Evolutionary conservation across 2,888 invertebrate genomes (phyloP).

Genomic region (Melinaea menophilus): DNA sequence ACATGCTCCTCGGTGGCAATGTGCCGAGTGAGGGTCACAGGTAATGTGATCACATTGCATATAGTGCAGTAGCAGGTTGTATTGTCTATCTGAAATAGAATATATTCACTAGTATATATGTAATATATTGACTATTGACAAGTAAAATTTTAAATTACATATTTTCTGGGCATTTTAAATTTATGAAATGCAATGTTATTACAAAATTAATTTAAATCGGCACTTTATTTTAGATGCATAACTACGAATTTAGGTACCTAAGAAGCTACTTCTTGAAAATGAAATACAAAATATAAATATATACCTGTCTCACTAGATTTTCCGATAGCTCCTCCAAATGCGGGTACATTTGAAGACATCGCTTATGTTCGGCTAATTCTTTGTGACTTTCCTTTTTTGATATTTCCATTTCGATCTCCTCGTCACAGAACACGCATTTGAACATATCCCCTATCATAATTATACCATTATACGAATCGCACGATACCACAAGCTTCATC

Average conservation of each 20-base stretch:
- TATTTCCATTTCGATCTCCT: constrained; percentile 39
- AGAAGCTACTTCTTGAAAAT: too few species aligned
- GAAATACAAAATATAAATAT: neutral
- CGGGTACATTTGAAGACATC: constrained; percentile 41
- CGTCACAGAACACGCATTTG: constrained; percentile 52
- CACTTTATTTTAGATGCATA: too few species aligned
- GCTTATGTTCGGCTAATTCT: constrained; percentile 41
- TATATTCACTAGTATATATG: neutral
- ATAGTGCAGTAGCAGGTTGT: constrained; percentile 50
- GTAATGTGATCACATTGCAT: constrained; percentile 47
- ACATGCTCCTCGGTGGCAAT: constrained; percentile 41
- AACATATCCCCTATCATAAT: constrained; percentile 43
- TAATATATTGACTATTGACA: constrained; percentile 7
- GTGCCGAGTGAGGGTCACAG: constrained; percentile 41
- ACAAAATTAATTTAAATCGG: too few species aligned
- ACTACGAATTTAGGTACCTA: too few species aligned
- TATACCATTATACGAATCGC: constrained; percentile 56
- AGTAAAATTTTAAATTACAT: too few species aligned
- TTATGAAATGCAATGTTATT: too few species aligned
- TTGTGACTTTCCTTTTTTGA: constrained; percentile 48
- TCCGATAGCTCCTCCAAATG: constrained; percentile 47
- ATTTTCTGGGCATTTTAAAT: too few species aligned
- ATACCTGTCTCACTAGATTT: constrained; percentile 55
- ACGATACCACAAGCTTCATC: constrained; percentile 51
- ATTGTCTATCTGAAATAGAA: constrained; percentile 44